A percentile compares a stretch with the other conserved stretches of the same genome.
Conservation (phyloP, 2,113 vertebrate species). For the Sclerurus mexicanus region DNA sequence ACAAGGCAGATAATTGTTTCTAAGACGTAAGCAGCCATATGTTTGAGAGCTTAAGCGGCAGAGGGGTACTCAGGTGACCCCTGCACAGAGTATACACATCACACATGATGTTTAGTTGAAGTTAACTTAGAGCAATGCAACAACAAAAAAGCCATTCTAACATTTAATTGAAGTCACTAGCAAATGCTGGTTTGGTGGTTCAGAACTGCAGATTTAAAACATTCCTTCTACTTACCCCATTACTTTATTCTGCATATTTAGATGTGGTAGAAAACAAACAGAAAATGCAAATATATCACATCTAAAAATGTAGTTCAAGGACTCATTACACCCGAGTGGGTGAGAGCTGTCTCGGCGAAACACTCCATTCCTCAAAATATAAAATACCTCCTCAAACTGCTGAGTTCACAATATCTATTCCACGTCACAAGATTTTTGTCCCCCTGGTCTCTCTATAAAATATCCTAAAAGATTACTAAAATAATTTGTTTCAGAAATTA, state of each 20-base stretch:
- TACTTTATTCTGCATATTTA: not conserved
- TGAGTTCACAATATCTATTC: not conserved
- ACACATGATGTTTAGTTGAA: not conserved
- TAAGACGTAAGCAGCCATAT: not conserved
- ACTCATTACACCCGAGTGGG: not conserved
- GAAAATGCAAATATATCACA: not conserved
- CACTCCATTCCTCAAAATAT: not conserved
- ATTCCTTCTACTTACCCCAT: not conserved
- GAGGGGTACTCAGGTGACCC: not conserved
- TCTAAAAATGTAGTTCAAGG: not conserved
- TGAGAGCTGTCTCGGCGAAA: not conserved
- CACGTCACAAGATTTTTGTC: not conserved
- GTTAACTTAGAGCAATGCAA: not conserved
- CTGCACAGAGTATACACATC: accelerated
- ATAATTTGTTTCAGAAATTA: not conserved
- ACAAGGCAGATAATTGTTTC: not conserved
- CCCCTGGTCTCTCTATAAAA: not conserved
- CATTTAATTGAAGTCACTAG: not conserved
- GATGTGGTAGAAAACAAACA: not conserved
- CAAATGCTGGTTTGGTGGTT: not conserved
- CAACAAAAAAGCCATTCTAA: not conserved
- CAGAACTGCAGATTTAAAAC: not conserved
- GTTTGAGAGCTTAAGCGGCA: not conserved
- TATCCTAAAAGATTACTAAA: not conserved
- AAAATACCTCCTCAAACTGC: not conserved